Conservation (phyloP, 2,113 vertebrate genomes). For the Colossoma macropomum region DNA sequence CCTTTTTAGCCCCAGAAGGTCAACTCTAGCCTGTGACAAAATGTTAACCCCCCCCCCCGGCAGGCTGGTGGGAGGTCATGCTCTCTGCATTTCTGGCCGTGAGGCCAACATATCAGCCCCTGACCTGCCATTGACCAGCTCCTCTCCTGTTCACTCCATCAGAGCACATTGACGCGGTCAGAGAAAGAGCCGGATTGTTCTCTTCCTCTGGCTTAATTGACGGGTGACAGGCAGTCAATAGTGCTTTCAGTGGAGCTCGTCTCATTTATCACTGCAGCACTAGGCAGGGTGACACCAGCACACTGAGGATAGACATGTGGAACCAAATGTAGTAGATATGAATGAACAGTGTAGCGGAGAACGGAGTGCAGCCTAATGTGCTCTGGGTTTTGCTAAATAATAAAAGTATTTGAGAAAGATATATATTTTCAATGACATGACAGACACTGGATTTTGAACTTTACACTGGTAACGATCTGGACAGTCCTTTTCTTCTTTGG, state of each 20-base stretch:
- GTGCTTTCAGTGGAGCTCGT: neutral
- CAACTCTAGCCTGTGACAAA: neutral
- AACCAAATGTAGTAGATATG: neutral
- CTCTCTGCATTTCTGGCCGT: neutral
- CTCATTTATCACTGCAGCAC: constrained; percentile 22
- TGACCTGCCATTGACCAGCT: constrained; percentile 3
- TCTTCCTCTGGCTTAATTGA: constrained; percentile 1
- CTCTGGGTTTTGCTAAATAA: no score
- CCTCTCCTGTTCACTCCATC: neutral
- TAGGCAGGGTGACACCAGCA: neutral
- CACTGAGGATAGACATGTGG: neutral
- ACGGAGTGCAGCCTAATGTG: no score
- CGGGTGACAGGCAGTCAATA: neutral
- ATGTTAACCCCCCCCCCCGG: constrained; percentile 1
- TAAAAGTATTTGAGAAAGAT: no score
- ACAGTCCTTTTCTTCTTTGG: no score
- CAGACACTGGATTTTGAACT: no score
- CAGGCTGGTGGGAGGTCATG: neutral
- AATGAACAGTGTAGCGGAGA: neutral
- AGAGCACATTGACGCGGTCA: neutral
- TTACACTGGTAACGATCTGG: no score
- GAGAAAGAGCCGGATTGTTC: constrained; percentile 29
- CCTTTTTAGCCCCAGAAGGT: neutral
- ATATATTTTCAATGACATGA: no score
- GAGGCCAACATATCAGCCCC: neutral